Percentiles rank a stretch among this genome's conserved stretches.
These are phyloP conservation scores for Planococcus citri DNA, from an alignment of 1,140 invertebrate species.

Conservation along the genomic window DNA sequence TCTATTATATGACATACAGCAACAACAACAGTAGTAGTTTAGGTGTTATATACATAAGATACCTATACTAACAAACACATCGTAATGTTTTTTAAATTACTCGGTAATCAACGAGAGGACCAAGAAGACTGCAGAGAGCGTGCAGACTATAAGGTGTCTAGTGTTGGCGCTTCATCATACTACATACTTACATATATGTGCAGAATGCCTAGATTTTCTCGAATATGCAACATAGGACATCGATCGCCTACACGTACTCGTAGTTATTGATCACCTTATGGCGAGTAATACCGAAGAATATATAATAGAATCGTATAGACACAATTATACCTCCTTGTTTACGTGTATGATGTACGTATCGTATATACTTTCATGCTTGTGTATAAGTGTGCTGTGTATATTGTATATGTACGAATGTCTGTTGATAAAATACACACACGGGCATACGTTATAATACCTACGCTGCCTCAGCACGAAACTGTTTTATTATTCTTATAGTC, in stretches of 20 bases:
- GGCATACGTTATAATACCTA: conserved; percentile 17
- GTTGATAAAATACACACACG: conserved; percentile 18
- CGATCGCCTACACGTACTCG: not conserved
- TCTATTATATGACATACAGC: too few relatives aligned
- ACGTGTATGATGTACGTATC: conserved; percentile 14
- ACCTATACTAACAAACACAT: not conserved
- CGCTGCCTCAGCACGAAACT: conserved; percentile 17
- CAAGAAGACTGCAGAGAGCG: too few relatives aligned
- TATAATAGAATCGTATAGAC: conserved; percentile 18
- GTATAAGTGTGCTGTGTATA: conserved; percentile 1
- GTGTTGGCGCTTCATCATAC: too few relatives aligned
- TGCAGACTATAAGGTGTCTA: too few relatives aligned
- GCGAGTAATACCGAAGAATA: not conserved
- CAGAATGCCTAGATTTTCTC: not conserved
- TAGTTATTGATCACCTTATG: conserved; percentile 16
- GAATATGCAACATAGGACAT: not conserved
- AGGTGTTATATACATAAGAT: too few relatives aligned
- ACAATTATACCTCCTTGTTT: conserved; percentile 17
- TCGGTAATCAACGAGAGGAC: not conserved
- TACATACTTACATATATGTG: too few relatives aligned
- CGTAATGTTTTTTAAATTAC: conserved; percentile 2
- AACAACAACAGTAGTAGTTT: too few relatives aligned
- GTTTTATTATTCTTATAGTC: conserved; percentile 17
- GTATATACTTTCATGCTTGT: not conserved
- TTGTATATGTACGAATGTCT: conserved; percentile 10